Conservation (phyloP, 2,113 vertebrate species). For the Ia io region DNA sequence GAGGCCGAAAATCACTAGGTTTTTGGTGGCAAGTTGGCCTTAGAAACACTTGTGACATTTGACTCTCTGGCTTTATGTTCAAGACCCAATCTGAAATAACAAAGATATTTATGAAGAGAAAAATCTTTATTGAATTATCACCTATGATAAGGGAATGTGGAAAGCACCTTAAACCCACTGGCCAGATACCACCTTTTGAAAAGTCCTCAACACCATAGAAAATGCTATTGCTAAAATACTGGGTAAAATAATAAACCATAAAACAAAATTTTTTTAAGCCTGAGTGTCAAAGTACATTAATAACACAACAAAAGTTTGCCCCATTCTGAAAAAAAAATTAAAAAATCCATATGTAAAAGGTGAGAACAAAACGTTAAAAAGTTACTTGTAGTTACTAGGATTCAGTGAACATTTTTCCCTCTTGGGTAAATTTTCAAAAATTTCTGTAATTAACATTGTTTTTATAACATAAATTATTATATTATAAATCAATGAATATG, state of each 20-base stretch:
- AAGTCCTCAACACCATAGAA: neutral
- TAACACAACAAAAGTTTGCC: neutral
- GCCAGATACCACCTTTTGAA: neutral
- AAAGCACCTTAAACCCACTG: neutral
- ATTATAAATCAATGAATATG: neutral
- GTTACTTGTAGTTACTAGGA: neutral
- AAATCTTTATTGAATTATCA: neutral
- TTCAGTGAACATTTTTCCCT: neutral
- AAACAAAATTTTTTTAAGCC: neutral
- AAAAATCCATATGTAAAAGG: neutral
- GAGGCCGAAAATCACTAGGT: neutral
- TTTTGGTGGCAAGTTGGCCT: neutral
- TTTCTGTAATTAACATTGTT: neutral
- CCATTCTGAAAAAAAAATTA: neutral
- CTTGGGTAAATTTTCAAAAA: neutral
- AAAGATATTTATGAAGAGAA: neutral
- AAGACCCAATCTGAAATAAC: neutral
- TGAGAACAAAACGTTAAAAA: neutral
- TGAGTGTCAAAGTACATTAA: neutral
- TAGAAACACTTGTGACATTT: neutral
- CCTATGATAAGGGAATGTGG: neutral
- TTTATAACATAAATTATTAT: neutral
- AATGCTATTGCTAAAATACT: neutral
- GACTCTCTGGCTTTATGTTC: neutral
- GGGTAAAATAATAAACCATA: neutral